A percentile compares a stretch with the other conserved stretches of the same genome.
Evolutionary conservation across 2,888 invertebrate genomes (phyloP).

Genomic region (Troides oblongomaculatus): DNA sequence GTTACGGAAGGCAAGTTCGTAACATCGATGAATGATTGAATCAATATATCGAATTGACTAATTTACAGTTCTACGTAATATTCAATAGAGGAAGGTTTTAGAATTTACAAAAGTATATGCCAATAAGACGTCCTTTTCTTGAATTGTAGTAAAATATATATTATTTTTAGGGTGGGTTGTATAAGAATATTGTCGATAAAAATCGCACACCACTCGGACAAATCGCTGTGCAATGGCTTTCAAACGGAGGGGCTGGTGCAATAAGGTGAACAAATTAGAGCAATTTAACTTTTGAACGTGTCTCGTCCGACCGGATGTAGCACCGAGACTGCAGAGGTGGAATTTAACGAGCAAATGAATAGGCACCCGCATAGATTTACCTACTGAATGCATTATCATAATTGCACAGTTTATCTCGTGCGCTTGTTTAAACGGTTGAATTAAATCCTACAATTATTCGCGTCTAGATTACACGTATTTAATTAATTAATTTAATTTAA

Average conservation of each 20-base stretch:
- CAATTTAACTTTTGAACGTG: constrained; percentile 74
- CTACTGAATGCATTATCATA: constrained; percentile 29
- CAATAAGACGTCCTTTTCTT: too few relatives aligned
- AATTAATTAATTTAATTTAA: background rate
- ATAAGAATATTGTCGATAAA: constrained; percentile 33
- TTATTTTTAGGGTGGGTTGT: background rate
- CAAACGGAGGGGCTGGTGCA: constrained; percentile 59
- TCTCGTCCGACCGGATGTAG: constrained; percentile 49
- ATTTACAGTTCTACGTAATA: background rate
- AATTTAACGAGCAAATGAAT: constrained; percentile 46
- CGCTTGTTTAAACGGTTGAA: constrained; percentile 20
- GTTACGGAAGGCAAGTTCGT: constrained; percentile 34
- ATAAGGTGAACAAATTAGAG: constrained; percentile 74
- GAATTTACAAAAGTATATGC: too few relatives aligned
- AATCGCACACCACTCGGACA: constrained; percentile 48
- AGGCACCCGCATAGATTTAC: constrained; percentile 28
- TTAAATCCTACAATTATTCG: constrained; percentile 23
- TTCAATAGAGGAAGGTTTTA: too few relatives aligned
- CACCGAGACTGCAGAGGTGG: constrained; percentile 35
- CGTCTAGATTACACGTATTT: constrained; percentile 17
- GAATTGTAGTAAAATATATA: too few relatives aligned
- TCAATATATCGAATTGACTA: background rate
- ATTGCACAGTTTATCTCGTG: constrained; percentile 28
- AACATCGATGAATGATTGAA: constrained; percentile 38
- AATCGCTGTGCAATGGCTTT: constrained; percentile 62